Percentiles rank a stretch among this genome's conserved stretches.
Evolutionary conservation across 2,888 invertebrate genomes (phyloP).

Genomic region (Hofmannophila pseudospretella): DNA sequence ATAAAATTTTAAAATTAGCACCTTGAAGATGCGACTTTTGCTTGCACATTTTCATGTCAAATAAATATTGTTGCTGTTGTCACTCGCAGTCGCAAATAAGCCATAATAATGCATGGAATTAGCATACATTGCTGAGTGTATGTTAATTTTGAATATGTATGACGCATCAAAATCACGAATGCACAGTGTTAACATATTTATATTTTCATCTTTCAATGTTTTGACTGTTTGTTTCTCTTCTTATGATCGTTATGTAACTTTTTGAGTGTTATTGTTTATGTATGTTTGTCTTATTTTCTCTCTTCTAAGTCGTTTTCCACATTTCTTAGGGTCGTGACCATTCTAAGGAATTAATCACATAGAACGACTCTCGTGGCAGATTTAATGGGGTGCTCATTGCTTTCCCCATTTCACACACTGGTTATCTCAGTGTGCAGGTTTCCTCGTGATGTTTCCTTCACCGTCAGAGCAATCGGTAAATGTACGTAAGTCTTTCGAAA

Average conservation of each 20-base stretch:
- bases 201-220: background rate
- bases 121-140: constrained; percentile 7
- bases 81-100: constrained; percentile 5
- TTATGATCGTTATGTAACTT: background rate
- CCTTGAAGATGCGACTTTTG: background rate
- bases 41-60: constrained; percentile 3
- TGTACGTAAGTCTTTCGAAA: too few relatives aligned
- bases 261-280: background rate
- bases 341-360: too few relatives aligned
- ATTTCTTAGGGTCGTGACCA: too few relatives aligned
- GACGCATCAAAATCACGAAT: constrained; percentile 3
- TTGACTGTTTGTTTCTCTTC: background rate
- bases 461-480: too few relatives aligned
- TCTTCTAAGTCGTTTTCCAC: too few relatives aligned
- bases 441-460: too few relatives aligned
- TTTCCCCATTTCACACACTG: too few relatives aligned
- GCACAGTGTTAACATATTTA: background rate
- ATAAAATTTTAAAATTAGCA: background rate
- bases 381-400: too few relatives aligned
- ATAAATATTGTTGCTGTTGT: background rate
- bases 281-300: too few relatives aligned
- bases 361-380: too few relatives aligned
- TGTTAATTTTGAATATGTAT: constrained; percentile 6
- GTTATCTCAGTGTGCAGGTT: too few relatives aligned
- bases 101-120: constrained; percentile 5